Conservation (phyloP, 2,888 invertebrate genomes). For the Drosophila anomalata region DNA sequence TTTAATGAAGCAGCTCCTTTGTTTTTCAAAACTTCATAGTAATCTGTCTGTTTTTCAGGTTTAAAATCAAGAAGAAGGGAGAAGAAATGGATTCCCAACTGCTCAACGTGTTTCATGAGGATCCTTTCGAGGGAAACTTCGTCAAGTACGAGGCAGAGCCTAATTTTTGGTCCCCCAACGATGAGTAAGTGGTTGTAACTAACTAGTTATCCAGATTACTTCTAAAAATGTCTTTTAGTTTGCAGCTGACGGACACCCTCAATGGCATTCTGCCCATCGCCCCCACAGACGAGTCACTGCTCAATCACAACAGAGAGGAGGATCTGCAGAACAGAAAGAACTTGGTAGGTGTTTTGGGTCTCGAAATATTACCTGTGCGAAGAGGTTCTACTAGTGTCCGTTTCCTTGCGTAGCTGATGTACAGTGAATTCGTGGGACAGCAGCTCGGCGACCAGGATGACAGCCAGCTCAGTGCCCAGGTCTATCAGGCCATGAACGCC, state of each 20-base stretch:
- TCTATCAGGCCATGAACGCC: conserved; percentile 58
- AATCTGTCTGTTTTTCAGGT: not conserved
- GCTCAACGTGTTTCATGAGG: conserved; percentile 83
- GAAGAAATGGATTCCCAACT: conserved; percentile 81
- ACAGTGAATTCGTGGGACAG: conserved; percentile 73
- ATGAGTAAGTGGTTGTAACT: conserved; percentile 76
- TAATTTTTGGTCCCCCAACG: conserved; percentile 81
- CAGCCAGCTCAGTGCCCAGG: conserved; percentile 71
- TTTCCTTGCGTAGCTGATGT: conserved; percentile 71
- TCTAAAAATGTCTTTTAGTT: conserved; percentile 50
- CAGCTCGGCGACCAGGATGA: conserved; percentile 61
- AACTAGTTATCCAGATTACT: not conserved
- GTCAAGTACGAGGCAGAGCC: conserved; percentile 76
- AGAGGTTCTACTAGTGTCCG: conserved; percentile 16
- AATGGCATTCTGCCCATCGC: conserved; percentile 82
- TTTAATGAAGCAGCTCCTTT: not conserved
- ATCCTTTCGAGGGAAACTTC: conserved; percentile 82
- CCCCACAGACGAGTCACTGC: conserved; percentile 71
- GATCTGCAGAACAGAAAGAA: conserved; percentile 70
- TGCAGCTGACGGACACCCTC: conserved; percentile 82
- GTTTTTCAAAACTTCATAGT: not conserved
- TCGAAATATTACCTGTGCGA: not conserved
- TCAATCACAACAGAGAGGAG: conserved; percentile 64
- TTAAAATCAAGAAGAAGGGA: not conserved
- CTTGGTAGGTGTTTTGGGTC: conserved; percentile 61